Evolutionary conservation across 2,888 invertebrate genomes (phyloP).

Genomic region (Tachina lurida): DNA sequence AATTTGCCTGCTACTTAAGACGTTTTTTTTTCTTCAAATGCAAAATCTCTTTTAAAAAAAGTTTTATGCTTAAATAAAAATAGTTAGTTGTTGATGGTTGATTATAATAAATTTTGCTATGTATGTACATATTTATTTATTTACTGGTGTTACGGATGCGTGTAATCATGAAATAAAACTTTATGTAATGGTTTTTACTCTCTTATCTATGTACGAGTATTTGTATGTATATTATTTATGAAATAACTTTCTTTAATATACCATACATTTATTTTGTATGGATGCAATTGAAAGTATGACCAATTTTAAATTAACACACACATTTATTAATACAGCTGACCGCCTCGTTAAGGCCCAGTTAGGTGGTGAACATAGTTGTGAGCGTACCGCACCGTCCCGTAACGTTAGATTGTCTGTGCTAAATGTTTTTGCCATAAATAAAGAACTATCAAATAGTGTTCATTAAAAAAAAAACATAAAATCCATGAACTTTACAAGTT

Average conservation of each 20-base stretch:
- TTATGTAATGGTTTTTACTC: slow-evolving; percentile 21
- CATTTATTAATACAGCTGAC: not conserved
- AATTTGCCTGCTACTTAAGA: not conserved
- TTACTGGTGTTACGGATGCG: slow-evolving; percentile 17
- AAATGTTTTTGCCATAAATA: too few species aligned
- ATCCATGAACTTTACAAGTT: too few species aligned
- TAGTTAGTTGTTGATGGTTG: slow-evolving; percentile 37
- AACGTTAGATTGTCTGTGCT: too few species aligned
- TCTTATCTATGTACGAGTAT: not conserved
- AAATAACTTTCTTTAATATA: slow-evolving; percentile 28
- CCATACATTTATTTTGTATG: not conserved
- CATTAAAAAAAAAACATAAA: too few species aligned
- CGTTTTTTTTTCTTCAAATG: slow-evolving; percentile 1
- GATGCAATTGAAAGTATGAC: slow-evolving; percentile 20
- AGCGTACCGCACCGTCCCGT: too few species aligned
- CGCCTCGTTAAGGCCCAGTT: not conserved
- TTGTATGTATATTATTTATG: slow-evolving; percentile 5
- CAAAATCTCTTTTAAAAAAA: not conserved
- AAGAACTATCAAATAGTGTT: too few species aligned
- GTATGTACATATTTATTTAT: not conserved
- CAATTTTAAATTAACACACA: not conserved
- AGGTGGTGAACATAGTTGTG: too few species aligned
- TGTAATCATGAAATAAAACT: slow-evolving; percentile 19
- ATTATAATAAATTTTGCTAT: slow-evolving; percentile 23
- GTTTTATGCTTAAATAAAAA: slow-evolving; percentile 26